Base-by-base conservation (phyloP, 2,113 vertebrate species). In the Atlantisia rogersi region DNA sequence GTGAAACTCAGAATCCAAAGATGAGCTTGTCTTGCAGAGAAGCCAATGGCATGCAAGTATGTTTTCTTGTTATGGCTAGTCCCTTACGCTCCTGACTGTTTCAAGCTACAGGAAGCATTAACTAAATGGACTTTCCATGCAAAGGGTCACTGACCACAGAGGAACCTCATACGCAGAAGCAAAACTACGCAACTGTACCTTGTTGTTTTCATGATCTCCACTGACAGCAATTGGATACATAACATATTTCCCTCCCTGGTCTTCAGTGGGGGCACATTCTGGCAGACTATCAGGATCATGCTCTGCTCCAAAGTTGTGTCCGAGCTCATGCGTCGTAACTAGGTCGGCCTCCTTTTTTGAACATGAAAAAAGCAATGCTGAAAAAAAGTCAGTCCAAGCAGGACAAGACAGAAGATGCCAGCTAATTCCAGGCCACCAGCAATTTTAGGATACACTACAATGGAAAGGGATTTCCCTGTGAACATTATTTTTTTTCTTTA, bases 171-270 rank as follows among this genome's bases (percentile, higher is more conserved):
- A 78, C 1, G 1, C 7, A 32, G 58, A 86, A 31, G 59, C 35
- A 89, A 74, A 93, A 71, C 31, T 31, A 15, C 11, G 26, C 20
- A 53, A 26, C 58, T 28, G 4, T 97, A 99, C 99, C 99, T 99
- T 99, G 94, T 99, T 99, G 97, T 99, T 99, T 86, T 97, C 92
- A 12, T 99, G 99, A 85, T 99, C 99, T n/a, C 99, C 99, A 11
- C 99, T 99, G 96, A 99, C 99, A 85, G 99, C 99, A 19, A 99
- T 99, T 21, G 99, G 99, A 65, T 99, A 99, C 99, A 99, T 99
- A 32, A 99, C 99, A 0, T 98, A 99, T 83, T 99, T 99, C 19
- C 99, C 99, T 31, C 99, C 99, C 7, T 98, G 97, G 77, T 99
- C 99, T 35, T 99, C 99, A 32, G 97, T 99, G 28, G 99, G 99